Conservation (phyloP, 2,888 invertebrate genomes). For the Heterodera filipjevi region DNA sequence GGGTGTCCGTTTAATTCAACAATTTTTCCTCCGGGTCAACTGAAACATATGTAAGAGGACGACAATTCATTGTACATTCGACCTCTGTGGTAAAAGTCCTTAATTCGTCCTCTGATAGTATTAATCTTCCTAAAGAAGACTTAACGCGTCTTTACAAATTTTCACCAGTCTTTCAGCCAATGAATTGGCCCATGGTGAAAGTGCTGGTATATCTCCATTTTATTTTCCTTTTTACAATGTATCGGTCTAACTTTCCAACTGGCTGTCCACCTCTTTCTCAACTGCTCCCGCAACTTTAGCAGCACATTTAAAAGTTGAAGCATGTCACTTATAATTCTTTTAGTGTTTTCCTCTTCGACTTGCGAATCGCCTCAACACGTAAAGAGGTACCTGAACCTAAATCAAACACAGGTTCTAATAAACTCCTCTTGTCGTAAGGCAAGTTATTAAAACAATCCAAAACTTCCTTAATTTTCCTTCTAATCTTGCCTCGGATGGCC, state of each 20-base stretch:
- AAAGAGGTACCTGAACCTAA: neutral
- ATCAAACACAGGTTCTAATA: constrained; percentile 15
- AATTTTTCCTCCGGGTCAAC: neutral
- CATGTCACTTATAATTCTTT: constrained; percentile 7
- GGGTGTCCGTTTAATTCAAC: neutral
- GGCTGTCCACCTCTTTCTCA: neutral
- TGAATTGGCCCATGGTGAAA: constrained; percentile 19
- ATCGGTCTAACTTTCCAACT: neutral
- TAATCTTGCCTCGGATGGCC: neutral
- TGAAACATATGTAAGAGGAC: neutral
- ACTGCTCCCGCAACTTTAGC: neutral
- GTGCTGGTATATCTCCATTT: neutral
- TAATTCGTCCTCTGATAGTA: constrained; percentile 10
- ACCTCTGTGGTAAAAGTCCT: constrained; percentile 15
- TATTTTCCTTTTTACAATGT: neutral
- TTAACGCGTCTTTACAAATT: neutral
- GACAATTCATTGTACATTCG: constrained; percentile 29
- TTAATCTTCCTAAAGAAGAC: neutral
- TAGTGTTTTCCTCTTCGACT: constrained; percentile 60
- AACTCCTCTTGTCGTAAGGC: constrained; percentile 2
- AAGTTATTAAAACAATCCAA: constrained; percentile 21
- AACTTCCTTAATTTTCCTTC: neutral
- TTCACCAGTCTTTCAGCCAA: constrained; percentile 9
- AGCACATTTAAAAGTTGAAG: neutral
- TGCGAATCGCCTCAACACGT: constrained; percentile 32